Evolutionary conservation across 2,113 vertebrate genomes (phyloP).

Genomic region (Microcebus murinus): DNA sequence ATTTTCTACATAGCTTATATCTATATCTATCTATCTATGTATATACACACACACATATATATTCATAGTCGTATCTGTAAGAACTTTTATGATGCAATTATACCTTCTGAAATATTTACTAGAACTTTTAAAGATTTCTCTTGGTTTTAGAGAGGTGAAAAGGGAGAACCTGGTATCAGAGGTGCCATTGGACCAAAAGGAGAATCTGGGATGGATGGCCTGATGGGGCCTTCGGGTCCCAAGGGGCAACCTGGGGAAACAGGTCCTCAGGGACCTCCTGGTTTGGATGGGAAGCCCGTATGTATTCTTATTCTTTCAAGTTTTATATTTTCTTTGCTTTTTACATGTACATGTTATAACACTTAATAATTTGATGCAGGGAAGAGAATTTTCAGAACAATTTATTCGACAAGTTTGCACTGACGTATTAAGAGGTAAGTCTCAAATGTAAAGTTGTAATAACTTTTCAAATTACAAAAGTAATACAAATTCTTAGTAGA

Average conservation of each 20-base stretch:
- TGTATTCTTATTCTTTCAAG: constrained; percentile 72
- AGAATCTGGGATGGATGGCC: constrained; percentile 89
- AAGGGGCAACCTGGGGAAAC: constrained; percentile 88
- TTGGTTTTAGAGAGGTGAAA: constrained; percentile 92
- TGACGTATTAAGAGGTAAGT: constrained; percentile 95
- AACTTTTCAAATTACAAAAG: neutral
- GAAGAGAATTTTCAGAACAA: constrained; percentile 92
- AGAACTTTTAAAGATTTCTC: constrained; percentile 66
- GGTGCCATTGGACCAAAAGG: constrained; percentile 92
- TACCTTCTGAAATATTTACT: neutral
- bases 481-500: neutral
- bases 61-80: neutral
- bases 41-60: neutral
- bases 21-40: no score
- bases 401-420: constrained; percentile 96
- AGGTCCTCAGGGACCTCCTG: constrained; percentile 90
- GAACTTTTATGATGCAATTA: neutral
- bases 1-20: neutral
- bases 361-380: constrained; percentile 84
- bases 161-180: constrained; percentile 90
- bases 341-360: constrained; percentile 52
- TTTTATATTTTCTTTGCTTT: neutral
- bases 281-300: constrained; percentile 93
- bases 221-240: constrained; percentile 88
- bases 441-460: constrained; percentile 36